A percentile compares a stretch with the other conserved stretches of the same genome.
Evolutionary conservation across 2,113 vertebrate species (phyloP).

Genomic region (Odobenus rosmarus): DNA sequence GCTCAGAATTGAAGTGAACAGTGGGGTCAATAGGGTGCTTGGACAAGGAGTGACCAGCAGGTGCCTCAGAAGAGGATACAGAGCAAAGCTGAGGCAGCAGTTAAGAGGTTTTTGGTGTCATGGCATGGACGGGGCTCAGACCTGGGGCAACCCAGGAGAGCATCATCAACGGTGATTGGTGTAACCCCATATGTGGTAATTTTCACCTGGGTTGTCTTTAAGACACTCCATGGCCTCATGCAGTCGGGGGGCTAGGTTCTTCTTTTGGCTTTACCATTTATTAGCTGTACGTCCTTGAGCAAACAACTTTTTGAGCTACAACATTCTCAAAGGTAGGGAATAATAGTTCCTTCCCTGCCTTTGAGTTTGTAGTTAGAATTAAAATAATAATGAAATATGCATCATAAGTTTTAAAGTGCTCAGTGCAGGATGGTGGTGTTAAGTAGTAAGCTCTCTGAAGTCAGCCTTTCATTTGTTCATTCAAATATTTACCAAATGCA

Average conservation of each 20-base stretch:
- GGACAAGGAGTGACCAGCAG: neutral
- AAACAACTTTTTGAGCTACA: neutral
- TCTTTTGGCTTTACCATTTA: neutral
- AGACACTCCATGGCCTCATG: neutral
- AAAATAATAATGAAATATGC: neutral
- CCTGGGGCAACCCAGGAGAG: neutral
- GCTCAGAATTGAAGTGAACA: neutral
- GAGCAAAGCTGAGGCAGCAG: neutral
- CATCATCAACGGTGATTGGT: rapidly evolving
- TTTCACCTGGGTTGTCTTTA: neutral
- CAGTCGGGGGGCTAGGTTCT: neutral
- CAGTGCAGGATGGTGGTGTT: neutral
- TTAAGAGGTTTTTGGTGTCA: neutral
- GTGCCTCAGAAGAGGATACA: too few relatives aligned
- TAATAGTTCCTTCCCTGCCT: neutral
- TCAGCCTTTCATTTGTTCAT: neutral
- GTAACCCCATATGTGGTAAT: neutral
- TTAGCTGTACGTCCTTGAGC: neutral
- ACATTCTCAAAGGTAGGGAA: neutral
- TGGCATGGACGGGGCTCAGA: neutral
- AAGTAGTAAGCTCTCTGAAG: neutral
- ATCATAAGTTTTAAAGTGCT: neutral
- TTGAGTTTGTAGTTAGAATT: neutral
- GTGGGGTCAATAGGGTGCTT: neutral
- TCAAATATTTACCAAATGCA: neutral